phyloP scores from a whole-genome alignment of 2,888 invertebrate species.

The Aphidoletes aphidimyza region DNA sequence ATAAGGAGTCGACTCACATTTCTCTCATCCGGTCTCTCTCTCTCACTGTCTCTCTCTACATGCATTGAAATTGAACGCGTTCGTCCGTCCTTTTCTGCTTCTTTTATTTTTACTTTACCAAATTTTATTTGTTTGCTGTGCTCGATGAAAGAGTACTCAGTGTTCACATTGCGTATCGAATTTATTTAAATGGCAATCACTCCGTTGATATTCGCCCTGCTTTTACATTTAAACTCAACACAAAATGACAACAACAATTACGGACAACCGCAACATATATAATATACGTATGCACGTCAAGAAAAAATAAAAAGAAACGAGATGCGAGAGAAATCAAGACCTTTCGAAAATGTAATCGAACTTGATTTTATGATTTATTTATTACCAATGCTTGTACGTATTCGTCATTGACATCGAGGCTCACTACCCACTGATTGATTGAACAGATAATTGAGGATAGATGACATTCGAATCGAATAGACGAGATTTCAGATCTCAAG shows the following conservation, averaged over 20 bases:
- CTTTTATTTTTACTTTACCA: not conserved
- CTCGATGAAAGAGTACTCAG: not conserved
- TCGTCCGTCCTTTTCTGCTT: not conserved
- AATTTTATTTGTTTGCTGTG: not conserved
- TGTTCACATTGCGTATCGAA: slow-evolving; percentile 52
- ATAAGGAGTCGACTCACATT: slow-evolving; percentile 26
- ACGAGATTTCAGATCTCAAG: too few species aligned
- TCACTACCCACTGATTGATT: slow-evolving; percentile 37
- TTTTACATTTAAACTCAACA: not conserved
- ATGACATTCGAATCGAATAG: not conserved
- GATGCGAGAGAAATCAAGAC: not conserved
- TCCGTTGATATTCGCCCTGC: not conserved
- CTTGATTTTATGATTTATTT: slow-evolving; percentile 54
- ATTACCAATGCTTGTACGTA: slow-evolving; percentile 1
- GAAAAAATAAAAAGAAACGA: not conserved
- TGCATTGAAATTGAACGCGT: not conserved
- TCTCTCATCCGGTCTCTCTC: not conserved
- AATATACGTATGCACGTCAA: not conserved
- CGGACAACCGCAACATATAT: not conserved
- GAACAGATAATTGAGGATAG: slow-evolving; percentile 52
- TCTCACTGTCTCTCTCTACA: not conserved
- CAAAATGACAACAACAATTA: slow-evolving; percentile 36
- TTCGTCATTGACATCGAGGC: not conserved
- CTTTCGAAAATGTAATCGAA: slow-evolving; percentile 32
- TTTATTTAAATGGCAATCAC: slow-evolving; percentile 47